Evolutionary conservation across 2,113 vertebrate genomes (phyloP).

Genomic region (Calyptomena viridis): DNA sequence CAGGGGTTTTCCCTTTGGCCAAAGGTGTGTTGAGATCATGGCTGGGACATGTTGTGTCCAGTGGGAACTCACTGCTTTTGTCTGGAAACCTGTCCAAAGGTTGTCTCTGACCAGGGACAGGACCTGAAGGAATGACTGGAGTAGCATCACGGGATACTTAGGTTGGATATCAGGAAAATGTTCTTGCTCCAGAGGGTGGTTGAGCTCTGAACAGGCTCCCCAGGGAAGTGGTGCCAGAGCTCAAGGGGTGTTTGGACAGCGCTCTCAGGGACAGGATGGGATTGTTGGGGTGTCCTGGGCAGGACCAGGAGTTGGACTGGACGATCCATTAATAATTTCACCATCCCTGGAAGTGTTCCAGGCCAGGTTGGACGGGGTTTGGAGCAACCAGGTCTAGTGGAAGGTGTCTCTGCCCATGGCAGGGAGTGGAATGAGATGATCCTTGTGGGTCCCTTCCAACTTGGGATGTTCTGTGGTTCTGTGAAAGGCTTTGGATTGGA

Average conservation of each 20-base stretch:
- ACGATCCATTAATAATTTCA: not conserved
- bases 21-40: not conserved
- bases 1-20: not conserved
- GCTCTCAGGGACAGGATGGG: accelerated
- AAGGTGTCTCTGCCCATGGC: not conserved
- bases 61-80: not conserved
- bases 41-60: accelerated
- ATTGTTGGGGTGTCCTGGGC: not conserved
- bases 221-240: not conserved
- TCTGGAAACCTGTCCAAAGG: not conserved
- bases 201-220: not conserved
- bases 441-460: not conserved
- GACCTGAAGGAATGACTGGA: not conserved
- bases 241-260: accelerated
- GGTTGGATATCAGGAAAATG: not conserved
- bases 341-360: not conserved
- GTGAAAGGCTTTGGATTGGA: not conserved
- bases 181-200: not conserved
- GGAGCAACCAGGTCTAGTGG: not conserved
- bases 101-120: not conserved
- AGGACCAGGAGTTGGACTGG: accelerated
- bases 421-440: not conserved
- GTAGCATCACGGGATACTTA: not conserved
- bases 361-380: not conserved
- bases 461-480: not conserved